Evolutionary conservation across 2,797 vertebrate species (phyloP), one percentile per base, ranked within the genome.

Genomic region (Neosalanx taihuensis): DNA sequence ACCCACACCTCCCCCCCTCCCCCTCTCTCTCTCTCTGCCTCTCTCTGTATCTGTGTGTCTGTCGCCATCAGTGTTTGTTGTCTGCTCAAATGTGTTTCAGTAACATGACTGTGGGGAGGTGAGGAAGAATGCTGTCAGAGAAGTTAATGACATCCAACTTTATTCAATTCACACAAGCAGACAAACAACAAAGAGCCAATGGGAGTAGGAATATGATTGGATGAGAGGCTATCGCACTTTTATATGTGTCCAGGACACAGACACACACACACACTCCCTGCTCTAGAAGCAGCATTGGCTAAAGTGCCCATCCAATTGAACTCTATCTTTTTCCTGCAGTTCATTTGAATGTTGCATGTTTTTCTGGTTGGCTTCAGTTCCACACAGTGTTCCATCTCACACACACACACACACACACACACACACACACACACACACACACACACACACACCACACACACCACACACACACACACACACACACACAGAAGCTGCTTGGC

Each of bases 81-180:
- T 89, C 80, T 83, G 77, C 82, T 85, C 76, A 80, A 83, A 89
- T 80, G 74, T 76, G 71, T 79, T 86, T 86, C 84, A 88, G 83
- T 83, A 79, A 75, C 73, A 72, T 61, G 71, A 80, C 76, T 85
- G 85, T 81, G 82, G 84, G 86, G 82, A 76, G 76, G 76, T 79
- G 81, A 60, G 57, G 57, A 74, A 77, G 76, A 86, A 77, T 41
- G 69, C 77, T 72, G 84, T 79, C 84, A 73, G 78, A 71, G 69
- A 77, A 71, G 67, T 73, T 86, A 87, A 89, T 85, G 74, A 81
- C 70, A 86, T 84, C 82, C 86, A 86, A 83, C 82, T 87, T 88
- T 72, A 87, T 89, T 87, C 83, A 80, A 78, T 76, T 82, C 67
- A 69, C 67, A 85, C 79, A 72, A 84, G 89, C 81, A 84, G 66